Evolutionary conservation across 2,888 invertebrate genomes (phyloP), one percentile per base, ranked within the genome.

Genomic region (Malthinus flaveolus): DNA sequence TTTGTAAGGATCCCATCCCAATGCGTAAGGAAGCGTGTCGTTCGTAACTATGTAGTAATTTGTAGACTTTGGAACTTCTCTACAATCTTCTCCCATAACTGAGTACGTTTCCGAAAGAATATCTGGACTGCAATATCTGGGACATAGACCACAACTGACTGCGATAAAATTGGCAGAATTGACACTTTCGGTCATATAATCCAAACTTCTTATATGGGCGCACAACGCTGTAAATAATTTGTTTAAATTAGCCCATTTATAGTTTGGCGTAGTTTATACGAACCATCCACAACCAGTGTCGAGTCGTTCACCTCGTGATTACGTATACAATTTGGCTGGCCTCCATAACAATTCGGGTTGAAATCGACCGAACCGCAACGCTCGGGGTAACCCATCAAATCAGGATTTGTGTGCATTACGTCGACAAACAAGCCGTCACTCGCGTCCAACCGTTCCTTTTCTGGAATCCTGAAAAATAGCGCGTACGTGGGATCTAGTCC

Each of bases 351-450:
- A 62, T 85, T 84, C 7, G 85, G 81, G 67, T 81, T 84, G 73
- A 85, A 84, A 66, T 86, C 85, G 0, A 79, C 78, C 59, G 66
- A 0, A 82, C 80, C 15, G 79, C 74, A 0, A 79, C 80, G 0
- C 82, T 1, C 84, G 69, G 48, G 69, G 69, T 61, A 71, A 49
- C 56, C 84, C 7, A 83, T 71, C 0, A 79, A 80, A 1, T 83
- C 84, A 39, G 81, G 82, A 59, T 84, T 84, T 6, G 86, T 85
- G 69, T 86, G 86, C 60, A 85, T 81, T 0, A 83, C 81, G 71
- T 85, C 85, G 0, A 86, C 86, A 66, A 85, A 84, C 6, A 78
- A 73, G 0, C 83, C 86, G 11, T 85, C 83, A 1, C 81, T 80
- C 32, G 80, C 79, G 58, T 83, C 78, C 1, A 87, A 74, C 56